phyloP scores from a whole-genome alignment of 2,888 invertebrate genomes.

The Eustalomyia histrio region DNA sequence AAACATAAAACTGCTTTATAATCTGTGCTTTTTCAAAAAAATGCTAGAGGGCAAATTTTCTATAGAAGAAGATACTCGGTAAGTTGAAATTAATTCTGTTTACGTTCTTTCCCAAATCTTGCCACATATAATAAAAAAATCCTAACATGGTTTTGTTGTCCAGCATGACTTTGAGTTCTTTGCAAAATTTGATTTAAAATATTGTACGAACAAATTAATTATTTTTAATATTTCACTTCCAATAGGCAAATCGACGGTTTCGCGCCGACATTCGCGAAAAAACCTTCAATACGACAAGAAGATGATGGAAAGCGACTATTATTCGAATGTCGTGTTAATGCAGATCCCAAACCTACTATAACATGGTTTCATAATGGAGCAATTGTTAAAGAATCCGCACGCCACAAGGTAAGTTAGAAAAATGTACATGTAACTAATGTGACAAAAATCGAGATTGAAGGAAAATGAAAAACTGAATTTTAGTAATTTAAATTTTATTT shows the following conservation, averaged over 20 bases:
- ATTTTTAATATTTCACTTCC: slow-evolving; percentile 9
- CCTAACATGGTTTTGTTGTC: background rate
- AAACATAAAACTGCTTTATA: slow-evolving; percentile 26
- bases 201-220: slow-evolving; percentile 10
- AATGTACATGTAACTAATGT: no score
- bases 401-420: slow-evolving; percentile 87
- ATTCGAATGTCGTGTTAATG: slow-evolving; percentile 96
- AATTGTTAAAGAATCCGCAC: slow-evolving; percentile 88
- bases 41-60: slow-evolving; percentile 55
- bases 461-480: no score
- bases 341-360: slow-evolving; percentile 93
- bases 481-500: no score
- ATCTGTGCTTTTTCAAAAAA: slow-evolving; percentile 26
- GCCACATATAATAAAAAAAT: background rate
- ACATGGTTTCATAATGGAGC: slow-evolving; percentile 94
- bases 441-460: no score
- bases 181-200: no score
- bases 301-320: slow-evolving; percentile 96
- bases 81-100: slow-evolving; percentile 31
- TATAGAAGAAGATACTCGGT: slow-evolving; percentile 48
- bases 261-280: slow-evolving; percentile 98
- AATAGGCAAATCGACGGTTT: slow-evolving; percentile 97
- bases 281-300: slow-evolving; percentile 97
- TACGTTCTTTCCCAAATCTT: background rate
- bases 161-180: background rate